Percentiles rank a stretch among this genome's conserved stretches.
Evolutionary conservation across 2,888 invertebrate species (phyloP).

Genomic region (Seladonia tumulorum): DNA sequence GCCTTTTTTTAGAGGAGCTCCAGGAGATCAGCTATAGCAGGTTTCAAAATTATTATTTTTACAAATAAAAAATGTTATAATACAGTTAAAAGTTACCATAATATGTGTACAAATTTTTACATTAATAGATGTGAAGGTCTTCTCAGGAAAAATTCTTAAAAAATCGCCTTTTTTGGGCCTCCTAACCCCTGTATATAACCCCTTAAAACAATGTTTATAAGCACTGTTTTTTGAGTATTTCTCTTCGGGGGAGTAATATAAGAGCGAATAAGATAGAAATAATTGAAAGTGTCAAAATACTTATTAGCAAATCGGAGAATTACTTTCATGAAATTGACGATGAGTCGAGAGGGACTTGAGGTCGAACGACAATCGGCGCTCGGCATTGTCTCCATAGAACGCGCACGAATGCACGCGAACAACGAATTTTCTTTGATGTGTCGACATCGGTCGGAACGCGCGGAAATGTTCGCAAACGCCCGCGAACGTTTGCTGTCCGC

Average conservation of each 20-base stretch:
- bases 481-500: not conserved
- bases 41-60: too few species aligned
- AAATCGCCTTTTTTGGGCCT: too few species aligned
- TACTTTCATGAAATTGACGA: not conserved
- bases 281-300: not conserved
- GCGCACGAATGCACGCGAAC: not conserved
- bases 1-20: too few species aligned
- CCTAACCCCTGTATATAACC: too few species aligned
- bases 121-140: too few species aligned
- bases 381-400: conserved; percentile 2
- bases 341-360: not conserved
- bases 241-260: not conserved
- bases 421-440: conserved; percentile 2
- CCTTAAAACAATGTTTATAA: too few species aligned
- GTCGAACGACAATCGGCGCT: not conserved
- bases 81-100: too few species aligned
- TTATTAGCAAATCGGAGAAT: not conserved
- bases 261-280: not conserved
- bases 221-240: not conserved
- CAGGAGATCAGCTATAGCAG: too few species aligned
- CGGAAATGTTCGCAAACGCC: conserved; percentile 3
- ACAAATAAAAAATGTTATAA: too few species aligned
- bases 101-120: too few species aligned
- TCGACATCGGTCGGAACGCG: not conserved
- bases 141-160: too few species aligned